Evolutionary conservation across 2,113 vertebrate species (phyloP).

Genomic region (Rhynchomys soricoides): DNA sequence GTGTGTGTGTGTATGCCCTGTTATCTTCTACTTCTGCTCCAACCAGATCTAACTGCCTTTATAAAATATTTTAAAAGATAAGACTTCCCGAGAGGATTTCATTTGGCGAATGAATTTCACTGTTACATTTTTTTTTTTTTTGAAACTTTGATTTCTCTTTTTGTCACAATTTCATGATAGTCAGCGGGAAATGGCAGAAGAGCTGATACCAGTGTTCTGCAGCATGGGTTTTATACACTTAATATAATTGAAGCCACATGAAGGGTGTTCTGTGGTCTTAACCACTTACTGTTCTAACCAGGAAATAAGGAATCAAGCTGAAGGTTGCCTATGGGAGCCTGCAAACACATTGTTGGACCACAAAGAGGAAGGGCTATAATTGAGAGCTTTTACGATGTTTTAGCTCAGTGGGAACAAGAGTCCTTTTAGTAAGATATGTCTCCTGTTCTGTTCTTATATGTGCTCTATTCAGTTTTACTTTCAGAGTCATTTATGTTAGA

Average conservation of each 20-base stretch:
- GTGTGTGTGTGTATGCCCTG: rapidly evolving
- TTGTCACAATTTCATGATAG: conserved; percentile 33
- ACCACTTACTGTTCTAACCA: neutral
- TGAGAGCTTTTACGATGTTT: neutral
- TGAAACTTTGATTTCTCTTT: neutral
- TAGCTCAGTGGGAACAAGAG: conserved; percentile 3
- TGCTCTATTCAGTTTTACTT: neutral
- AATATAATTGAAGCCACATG: neutral
- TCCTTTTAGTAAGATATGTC: neutral
- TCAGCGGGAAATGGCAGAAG: neutral
- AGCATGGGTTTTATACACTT: neutral
- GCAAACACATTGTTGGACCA: neutral
- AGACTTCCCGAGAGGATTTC: conserved; percentile 7
- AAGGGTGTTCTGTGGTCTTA: neutral
- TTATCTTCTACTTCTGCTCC: neutral
- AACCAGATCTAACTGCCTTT: neutral
- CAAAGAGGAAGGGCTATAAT: neutral
- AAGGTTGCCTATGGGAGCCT: rapidly evolving
- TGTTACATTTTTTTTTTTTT: neutral
- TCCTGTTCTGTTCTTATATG: conserved; percentile 2
- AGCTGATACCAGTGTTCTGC: neutral
- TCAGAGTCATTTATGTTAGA: neutral
- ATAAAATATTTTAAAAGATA: conserved; percentile 13
- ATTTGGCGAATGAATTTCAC: conserved; percentile 46
- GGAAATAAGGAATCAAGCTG: neutral